Conservation (phyloP, 2,113 vertebrate species). For the Amia ocellicauda region DNA sequence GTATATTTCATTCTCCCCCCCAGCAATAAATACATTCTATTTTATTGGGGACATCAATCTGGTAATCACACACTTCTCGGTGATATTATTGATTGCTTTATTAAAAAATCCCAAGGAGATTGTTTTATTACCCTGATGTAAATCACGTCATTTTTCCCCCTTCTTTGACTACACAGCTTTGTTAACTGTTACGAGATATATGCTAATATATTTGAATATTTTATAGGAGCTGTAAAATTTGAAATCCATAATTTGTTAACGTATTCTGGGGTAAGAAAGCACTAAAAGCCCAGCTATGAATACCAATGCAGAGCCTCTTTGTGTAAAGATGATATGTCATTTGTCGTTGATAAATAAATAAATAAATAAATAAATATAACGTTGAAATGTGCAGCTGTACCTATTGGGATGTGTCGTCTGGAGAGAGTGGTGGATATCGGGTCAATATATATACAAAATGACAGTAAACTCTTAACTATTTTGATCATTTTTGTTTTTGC, state of each 20-base stretch:
- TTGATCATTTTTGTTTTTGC: no score
- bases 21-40: conserved; percentile 55
- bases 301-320: conserved; percentile 55
- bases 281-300: conserved; percentile 62
- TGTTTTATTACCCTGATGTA: conserved; percentile 63
- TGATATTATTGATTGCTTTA: conserved; percentile 63
- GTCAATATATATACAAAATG: no score
- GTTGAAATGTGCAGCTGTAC: no score
- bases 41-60: conserved; percentile 64
- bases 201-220: conserved; percentile 66
- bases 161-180: conserved; percentile 39
- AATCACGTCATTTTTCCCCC: conserved; percentile 54
- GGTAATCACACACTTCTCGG: conserved; percentile 54
- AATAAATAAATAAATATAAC: no score
- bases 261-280: conserved; percentile 60
- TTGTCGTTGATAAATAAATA: no score
- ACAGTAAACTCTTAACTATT: no score
- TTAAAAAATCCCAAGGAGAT: conserved; percentile 54
- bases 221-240: conserved; percentile 70
- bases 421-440: no score
- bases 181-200: conserved; percentile 60
- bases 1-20: conserved; percentile 36
- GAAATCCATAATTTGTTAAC: conserved; percentile 67
- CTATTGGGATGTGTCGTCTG: no score
- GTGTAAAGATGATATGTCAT: conserved; percentile 44